Evolutionary conservation across 2,888 invertebrate genomes (phyloP).

Genomic region (Pyrgus malvae): DNA sequence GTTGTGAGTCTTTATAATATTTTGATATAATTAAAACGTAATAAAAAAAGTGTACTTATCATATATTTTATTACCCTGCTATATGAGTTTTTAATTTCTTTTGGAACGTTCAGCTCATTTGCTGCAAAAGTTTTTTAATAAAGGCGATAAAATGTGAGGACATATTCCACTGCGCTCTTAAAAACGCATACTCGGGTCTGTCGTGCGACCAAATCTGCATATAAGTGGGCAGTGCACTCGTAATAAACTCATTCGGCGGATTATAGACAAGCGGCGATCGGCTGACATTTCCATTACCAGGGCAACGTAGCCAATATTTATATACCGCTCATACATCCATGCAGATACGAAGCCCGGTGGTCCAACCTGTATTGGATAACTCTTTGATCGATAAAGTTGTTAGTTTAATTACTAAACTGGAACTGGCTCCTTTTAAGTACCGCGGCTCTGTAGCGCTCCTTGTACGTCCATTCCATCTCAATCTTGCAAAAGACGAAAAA

Average conservation of each 20-base stretch:
- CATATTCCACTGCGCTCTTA: constrained; percentile 11
- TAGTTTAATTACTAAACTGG: constrained; percentile 78
- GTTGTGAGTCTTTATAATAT: too few relatives aligned
- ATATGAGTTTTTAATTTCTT: constrained; percentile 6
- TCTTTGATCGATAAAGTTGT: constrained; percentile 77
- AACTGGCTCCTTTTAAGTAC: constrained; percentile 58
- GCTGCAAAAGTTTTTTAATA: not conserved
- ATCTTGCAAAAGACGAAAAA: constrained; percentile 19
- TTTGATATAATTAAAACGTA: too few relatives aligned
- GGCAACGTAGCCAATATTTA: constrained; percentile 62
- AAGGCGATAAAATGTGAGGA: constrained; percentile 12
- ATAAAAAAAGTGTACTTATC: not conserved
- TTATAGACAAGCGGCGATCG: constrained; percentile 65
- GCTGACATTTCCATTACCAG: constrained; percentile 72
- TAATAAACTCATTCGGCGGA: constrained; percentile 72
- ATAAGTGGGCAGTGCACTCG: constrained; percentile 53
- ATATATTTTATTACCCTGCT: not conserved
- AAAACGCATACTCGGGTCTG: constrained; percentile 14
- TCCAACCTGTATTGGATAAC: constrained; percentile 61
- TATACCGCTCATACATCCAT: constrained; percentile 50
- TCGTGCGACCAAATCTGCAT: constrained; percentile 47
- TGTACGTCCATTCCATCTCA: constrained; percentile 45
- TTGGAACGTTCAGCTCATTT: not conserved
- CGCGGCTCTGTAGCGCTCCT: constrained; percentile 46
- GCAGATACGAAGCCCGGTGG: constrained; percentile 69